Evolutionary conservation across 2,113 vertebrate genomes (phyloP), one percentile per base, ranked within the genome.

Genomic region (Gadus chalcogrammus): DNA sequence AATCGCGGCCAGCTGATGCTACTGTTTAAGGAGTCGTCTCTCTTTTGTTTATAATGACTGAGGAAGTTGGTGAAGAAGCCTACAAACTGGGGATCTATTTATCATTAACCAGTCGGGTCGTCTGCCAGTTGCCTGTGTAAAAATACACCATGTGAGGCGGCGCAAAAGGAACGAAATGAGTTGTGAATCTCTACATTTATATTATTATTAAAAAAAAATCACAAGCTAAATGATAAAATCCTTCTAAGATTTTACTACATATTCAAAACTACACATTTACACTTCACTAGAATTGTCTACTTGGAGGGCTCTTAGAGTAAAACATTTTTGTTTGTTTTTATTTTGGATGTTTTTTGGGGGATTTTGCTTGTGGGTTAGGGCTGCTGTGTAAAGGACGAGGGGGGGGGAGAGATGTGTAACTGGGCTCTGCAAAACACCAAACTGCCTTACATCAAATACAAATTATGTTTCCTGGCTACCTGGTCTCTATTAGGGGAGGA

Each of bases 221-320:
- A 89, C 87, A 87, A 85, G 81, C 82, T 91, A 88, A 91, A 89
- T 83, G 78, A 84, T 65, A 90, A 91, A 90, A 90, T 88, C 87
- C 84, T 91, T 91, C 88, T 89, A 90, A 93, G 94, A 93, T 93
- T 93, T 93, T 92, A 90, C 92, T 93, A 93, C 93, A 82, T 93
- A 94, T 94, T 93, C 85, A 91, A 90, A 93, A 92, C 92, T 92
- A 94, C 94, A 93, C 91, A 93, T 95, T 96, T 95, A 93, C 94
- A 93, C 88, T 93, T 93, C 92, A 94, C 85, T 90, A 89, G 87
- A 91, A 87, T 89, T 90, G 91, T 93, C 91, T 88, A 89, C 88
- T 91, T 88, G 89, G 91, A 92, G 90, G 91, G 91, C 91, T 92
- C 89, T 92, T 90, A 85, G 86, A 83, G 84, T 35, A 35, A 35